A percentile compares a stretch with the other conserved stretches of the same genome.
Conservation (phyloP, 1,140 invertebrate species). For the Leptopilina clavipes region DNA sequence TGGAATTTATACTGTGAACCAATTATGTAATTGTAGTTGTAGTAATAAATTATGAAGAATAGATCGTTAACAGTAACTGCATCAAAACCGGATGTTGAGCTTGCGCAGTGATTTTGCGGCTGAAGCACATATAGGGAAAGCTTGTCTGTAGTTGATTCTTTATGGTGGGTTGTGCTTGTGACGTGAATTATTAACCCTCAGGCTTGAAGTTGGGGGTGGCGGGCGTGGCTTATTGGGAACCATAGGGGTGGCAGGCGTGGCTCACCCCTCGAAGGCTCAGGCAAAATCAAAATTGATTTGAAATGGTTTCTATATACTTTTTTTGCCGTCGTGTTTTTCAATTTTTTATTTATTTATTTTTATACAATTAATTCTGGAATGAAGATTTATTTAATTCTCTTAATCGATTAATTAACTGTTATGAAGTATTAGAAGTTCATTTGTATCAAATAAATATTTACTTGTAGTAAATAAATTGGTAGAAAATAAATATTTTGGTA, state of each 20-base stretch:
- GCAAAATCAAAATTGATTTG: slow-evolving; percentile 62
- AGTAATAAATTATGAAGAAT: slow-evolving; percentile 34
- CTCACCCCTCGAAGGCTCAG: slow-evolving; percentile 48
- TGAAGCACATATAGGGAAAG: slow-evolving; percentile 20
- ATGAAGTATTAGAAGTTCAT: too few relatives aligned
- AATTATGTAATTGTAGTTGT: background rate
- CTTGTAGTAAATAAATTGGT: too few relatives aligned
- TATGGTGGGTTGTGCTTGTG: slow-evolving; percentile 71
- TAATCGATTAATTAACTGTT: too few relatives aligned
- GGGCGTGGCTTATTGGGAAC: slow-evolving; percentile 62
- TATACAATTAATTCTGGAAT: too few relatives aligned
- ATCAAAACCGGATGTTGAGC: slow-evolving; percentile 41
- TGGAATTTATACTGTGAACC: background rate
- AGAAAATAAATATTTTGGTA: too few relatives aligned
- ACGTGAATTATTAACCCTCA: slow-evolving; percentile 74
- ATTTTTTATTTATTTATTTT: slow-evolving; percentile 37
- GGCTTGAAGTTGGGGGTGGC: slow-evolving; percentile 49
- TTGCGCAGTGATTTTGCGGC: slow-evolving; percentile 29
- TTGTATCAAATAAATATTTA: too few relatives aligned
- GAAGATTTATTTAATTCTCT: too few relatives aligned
- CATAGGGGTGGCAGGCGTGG: slow-evolving; percentile 62
- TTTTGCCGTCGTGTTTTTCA: slow-evolving; percentile 40
- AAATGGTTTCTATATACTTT: slow-evolving; percentile 56
- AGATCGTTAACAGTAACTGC: slow-evolving; percentile 37
- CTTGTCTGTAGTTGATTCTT: slow-evolving; percentile 69